Percentiles rank a stretch among this genome's conserved stretches.
Conservation (phyloP, 2,797 vertebrate genomes). For the Takifugu rubripes region DNA sequence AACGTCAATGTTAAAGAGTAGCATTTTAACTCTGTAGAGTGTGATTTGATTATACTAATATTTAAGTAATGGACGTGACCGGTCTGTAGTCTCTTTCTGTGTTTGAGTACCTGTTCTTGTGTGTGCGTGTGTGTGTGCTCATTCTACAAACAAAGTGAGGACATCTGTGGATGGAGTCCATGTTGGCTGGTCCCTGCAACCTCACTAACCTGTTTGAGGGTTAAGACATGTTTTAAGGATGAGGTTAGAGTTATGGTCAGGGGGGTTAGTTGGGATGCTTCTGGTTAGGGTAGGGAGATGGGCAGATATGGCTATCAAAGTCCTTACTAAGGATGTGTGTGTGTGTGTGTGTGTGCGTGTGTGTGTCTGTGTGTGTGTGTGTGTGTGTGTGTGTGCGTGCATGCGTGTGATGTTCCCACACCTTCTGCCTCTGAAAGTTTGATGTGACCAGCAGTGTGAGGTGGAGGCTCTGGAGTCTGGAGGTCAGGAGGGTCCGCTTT, state of each 20-base stretch:
- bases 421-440: conserved; percentile 60
- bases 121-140: neutral
- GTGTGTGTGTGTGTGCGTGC: conserved; percentile 1
- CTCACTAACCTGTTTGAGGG: neutral
- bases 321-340: neutral
- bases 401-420: conserved; percentile 37
- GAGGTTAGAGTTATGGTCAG: too few species aligned
- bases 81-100: conserved; percentile 3
- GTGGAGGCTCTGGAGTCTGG: conserved; percentile 53
- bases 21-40: conserved; percentile 1
- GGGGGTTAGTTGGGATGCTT: too few species aligned
- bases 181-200: too few species aligned
- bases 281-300: neutral
- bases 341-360: conserved; percentile 1
- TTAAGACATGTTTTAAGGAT: neutral
- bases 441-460: conserved; percentile 62
- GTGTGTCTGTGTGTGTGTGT: conserved; percentile 6
- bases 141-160: too few species aligned
- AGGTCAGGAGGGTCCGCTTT: conserved; percentile 71
- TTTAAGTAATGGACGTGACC: neutral
- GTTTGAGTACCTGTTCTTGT: neutral
- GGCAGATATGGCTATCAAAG: neutral
- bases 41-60: conserved; percentile 6
- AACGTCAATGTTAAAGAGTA: neutral
- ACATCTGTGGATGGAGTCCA: too few species aligned